Conservation (phyloP, 1,140 invertebrate genomes). For the Glossosoma conforme region DNA sequence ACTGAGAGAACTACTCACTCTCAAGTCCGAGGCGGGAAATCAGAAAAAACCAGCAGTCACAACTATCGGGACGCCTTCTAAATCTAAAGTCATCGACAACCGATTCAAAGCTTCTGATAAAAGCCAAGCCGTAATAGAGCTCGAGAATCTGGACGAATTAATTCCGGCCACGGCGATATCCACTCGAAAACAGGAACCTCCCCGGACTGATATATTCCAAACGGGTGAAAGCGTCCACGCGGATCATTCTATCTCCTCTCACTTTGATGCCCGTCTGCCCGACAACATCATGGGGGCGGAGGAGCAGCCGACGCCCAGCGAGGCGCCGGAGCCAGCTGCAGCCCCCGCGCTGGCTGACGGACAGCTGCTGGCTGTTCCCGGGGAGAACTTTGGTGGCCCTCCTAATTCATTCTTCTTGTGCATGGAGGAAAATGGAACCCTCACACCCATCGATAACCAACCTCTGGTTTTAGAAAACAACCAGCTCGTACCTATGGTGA, state of each 20-base stretch:
- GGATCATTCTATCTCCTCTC: neutral
- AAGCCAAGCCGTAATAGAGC: conserved; percentile 9
- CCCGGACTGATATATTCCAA: too few species aligned
- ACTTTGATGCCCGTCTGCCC: neutral
- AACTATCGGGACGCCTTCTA: neutral
- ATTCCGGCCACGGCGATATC: conserved; percentile 43
- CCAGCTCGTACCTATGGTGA: conserved; percentile 50
- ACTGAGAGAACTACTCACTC: conserved; percentile 24
- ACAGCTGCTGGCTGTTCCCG: conserved; percentile 62
- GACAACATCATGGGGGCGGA: too few species aligned
- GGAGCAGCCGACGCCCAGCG: conserved; percentile 26
- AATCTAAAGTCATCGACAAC: neutral
- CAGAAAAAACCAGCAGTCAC: neutral
- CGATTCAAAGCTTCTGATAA: conserved; percentile 27
- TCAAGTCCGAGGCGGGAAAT: neutral
- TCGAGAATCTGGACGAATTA: conserved; percentile 41
- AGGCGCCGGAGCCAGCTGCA: neutral
- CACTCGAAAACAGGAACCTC: conserved; percentile 39
- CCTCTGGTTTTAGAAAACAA: conserved; percentile 55
- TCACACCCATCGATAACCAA: conserved; percentile 66
- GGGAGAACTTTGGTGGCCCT: conserved; percentile 60
- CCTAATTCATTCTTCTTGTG: conserved; percentile 57
- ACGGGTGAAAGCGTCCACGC: neutral
- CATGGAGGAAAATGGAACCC: conserved; percentile 63
- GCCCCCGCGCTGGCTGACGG: conserved; percentile 40